These are phyloP conservation scores for Parotocinclus haroldoi DNA, from an alignment of 2,797 vertebrate species.

Conservation along the genomic window DNA sequence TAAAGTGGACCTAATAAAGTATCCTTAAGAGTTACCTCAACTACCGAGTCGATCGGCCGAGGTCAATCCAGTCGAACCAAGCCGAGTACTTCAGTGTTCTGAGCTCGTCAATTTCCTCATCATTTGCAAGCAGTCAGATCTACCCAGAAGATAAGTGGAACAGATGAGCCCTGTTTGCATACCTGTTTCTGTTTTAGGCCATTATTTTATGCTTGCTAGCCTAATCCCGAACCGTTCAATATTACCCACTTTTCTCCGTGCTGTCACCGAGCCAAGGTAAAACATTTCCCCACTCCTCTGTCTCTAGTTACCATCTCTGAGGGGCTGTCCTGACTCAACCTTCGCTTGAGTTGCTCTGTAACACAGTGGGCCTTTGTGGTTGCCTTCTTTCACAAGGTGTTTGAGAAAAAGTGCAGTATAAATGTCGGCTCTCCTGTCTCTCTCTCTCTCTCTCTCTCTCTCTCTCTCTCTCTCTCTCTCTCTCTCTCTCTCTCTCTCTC, in stretches of 20 bases:
- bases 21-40: constrained; percentile 3
- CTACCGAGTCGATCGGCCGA: constrained; percentile 1
- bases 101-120: not conserved
- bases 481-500: constrained; percentile 39
- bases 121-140: constrained; percentile 34
- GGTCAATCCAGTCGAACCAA: not conserved
- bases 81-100: not conserved
- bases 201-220: constrained; percentile 61
- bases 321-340: constrained; percentile 67
- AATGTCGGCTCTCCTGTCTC: constrained; percentile 49
- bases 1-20: too few relatives aligned
- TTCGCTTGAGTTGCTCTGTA: constrained; percentile 56
- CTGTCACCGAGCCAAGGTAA: constrained; percentile 50
- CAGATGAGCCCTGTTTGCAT: not conserved
- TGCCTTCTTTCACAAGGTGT: constrained; percentile 61
- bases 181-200: constrained; percentile 31
- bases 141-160: constrained; percentile 20
- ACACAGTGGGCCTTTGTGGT: constrained; percentile 70
- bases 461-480: constrained; percentile 28
- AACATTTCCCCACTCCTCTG: constrained; percentile 55
- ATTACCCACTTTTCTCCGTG: constrained; percentile 57
- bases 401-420: constrained; percentile 66
- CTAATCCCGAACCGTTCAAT: constrained; percentile 58
- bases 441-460: not conserved
- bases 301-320: constrained; percentile 49